Conservation (phyloP, 1,140 invertebrate species). For the Papilio polyxenes region DNA sequence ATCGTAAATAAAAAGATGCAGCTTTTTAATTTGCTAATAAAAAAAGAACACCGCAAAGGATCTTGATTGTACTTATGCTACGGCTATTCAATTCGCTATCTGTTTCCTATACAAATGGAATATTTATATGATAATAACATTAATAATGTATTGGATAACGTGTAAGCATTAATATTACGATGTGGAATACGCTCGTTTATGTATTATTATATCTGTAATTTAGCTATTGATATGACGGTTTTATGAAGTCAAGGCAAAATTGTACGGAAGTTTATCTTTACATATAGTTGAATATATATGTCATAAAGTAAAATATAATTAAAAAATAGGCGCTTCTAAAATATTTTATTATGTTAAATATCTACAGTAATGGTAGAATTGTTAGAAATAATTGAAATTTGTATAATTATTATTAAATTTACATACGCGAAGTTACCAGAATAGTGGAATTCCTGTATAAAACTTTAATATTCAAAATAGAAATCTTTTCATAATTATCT, state of each 20-base stretch:
- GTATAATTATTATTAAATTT: not conserved
- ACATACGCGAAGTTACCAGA: too few species aligned
- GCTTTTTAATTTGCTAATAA: too few species aligned
- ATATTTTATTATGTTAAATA: too few species aligned
- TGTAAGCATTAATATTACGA: constrained; percentile 16
- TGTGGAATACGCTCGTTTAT: constrained; percentile 21
- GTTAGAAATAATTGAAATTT: not conserved
- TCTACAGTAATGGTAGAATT: too few species aligned
- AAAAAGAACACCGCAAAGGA: too few species aligned
- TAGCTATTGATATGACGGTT: constrained; percentile 10
- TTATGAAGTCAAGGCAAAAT: constrained; percentile 12
- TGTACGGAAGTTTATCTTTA: not conserved
- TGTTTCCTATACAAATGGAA: constrained; percentile 19
- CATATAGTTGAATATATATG: not conserved
- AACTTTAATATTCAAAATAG: not conserved
- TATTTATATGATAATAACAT: constrained; percentile 21
- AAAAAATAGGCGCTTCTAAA: not conserved
- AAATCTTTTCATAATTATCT: not conserved
- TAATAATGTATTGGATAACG: not conserved
- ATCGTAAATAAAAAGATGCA: too few species aligned
- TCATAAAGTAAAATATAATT: not conserved
- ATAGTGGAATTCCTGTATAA: not conserved
- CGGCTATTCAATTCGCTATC: not conserved
- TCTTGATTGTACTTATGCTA: not conserved
- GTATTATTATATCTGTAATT: constrained; percentile 18